A percentile compares a stretch with the other conserved stretches of the same genome.
phyloP scores from a whole-genome alignment of 2,888 invertebrate species.

The Ischnus inquisitorius region DNA sequence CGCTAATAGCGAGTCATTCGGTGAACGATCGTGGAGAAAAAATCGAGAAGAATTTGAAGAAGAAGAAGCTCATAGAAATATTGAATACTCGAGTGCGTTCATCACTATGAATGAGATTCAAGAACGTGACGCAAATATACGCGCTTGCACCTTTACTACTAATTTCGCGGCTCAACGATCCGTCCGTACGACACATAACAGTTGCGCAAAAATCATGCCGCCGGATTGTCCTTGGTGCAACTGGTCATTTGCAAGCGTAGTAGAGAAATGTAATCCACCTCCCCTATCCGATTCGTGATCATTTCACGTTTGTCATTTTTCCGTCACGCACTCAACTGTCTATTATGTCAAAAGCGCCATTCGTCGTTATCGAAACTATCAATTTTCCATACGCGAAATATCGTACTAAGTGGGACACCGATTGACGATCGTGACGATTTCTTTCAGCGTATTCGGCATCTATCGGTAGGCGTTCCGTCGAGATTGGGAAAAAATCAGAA shows the following conservation, averaged over 20 bases:
- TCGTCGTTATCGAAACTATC: neutral
- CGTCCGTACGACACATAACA: neutral
- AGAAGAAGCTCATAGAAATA: conserved; percentile 4
- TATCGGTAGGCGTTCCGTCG: neutral
- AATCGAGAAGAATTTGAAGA: neutral
- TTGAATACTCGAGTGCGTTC: conserved; percentile 26
- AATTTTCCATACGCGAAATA: neutral
- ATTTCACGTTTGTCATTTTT: neutral
- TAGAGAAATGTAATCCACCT: neutral
- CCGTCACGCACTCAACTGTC: conserved; percentile 6
- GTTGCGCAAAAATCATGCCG: conserved; percentile 1
- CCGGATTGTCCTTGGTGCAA: neutral
- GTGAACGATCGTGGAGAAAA: neutral
- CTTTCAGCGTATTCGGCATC: neutral
- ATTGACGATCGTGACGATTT: neutral
- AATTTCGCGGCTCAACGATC: conserved; percentile 4
- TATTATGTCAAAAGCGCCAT: conserved; percentile 11
- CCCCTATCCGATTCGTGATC: conserved; percentile 1
- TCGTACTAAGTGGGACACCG: neutral
- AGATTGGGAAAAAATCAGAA: neutral
- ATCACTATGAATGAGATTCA: conserved; percentile 40
- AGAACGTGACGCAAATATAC: conserved; percentile 18
- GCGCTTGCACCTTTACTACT: conserved; percentile 16
- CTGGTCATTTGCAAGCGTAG: neutral
- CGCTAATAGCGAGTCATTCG: conserved; percentile 28